Conservation (phyloP, 2,888 invertebrate species). For the Callosobruchus maculatus region DNA sequence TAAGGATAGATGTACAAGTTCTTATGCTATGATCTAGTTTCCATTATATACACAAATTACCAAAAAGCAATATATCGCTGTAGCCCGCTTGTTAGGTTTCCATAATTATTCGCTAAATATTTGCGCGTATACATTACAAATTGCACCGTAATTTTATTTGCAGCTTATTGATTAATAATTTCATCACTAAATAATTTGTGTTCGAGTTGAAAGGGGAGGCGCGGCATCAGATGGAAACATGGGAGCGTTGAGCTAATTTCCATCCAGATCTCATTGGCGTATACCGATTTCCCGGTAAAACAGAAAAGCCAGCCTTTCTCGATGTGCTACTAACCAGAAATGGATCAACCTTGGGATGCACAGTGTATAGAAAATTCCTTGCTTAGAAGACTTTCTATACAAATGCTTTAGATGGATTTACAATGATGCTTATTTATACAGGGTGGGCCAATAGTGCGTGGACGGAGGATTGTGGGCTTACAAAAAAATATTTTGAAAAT, state of each 20-base stretch:
- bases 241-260: neutral
- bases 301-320: neutral
- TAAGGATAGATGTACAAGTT: too few species aligned
- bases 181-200: conserved; percentile 40
- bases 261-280: neutral
- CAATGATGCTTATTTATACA: too few species aligned
- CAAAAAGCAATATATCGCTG: neutral
- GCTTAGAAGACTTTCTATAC: too few species aligned
- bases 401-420: too few species aligned
- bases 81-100: neutral
- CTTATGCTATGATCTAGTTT: too few species aligned
- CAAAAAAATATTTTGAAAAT: too few species aligned
- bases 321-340: too few species aligned
- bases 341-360: too few species aligned
- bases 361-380: too few species aligned
- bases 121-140: conserved; percentile 20
- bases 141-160: conserved; percentile 31
- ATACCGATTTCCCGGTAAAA: neutral
- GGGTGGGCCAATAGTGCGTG: too few species aligned
- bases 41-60: neutral
- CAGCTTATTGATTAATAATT: conserved; percentile 42
- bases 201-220: conserved; percentile 24
- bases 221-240: conserved; percentile 3
- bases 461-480: too few species aligned
- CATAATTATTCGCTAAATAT: neutral